These are phyloP conservation scores for Rhagologus leucostigma DNA, from an alignment of 2,113 vertebrate genomes.

Conservation along the genomic window DNA sequence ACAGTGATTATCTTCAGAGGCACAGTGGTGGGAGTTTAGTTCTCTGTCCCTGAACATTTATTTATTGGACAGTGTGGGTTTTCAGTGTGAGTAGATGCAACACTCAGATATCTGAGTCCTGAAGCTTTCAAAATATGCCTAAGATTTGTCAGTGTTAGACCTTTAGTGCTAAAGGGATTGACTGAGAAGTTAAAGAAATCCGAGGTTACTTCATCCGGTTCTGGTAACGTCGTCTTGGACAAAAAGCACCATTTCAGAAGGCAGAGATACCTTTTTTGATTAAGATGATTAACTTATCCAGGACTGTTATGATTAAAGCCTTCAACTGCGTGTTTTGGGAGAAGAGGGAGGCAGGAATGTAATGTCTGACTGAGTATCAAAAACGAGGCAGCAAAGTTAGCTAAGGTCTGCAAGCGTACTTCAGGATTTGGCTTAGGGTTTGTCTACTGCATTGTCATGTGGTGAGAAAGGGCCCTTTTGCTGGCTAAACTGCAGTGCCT, in stretches of 20 bases:
- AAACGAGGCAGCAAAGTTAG: background rate
- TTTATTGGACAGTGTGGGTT: background rate
- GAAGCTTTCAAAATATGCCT: background rate
- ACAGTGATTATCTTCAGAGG: background rate
- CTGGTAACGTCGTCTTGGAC: background rate
- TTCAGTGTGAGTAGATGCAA: background rate
- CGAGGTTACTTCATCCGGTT: background rate
- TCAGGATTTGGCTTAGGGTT: background rate
- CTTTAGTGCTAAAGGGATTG: background rate
- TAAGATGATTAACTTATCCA: background rate
- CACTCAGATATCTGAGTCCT: background rate
- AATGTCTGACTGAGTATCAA: background rate
- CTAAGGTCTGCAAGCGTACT: background rate
- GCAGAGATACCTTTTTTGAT: background rate
- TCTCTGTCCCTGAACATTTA: background rate
- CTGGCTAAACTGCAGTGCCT: background rate
- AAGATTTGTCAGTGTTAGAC: background rate
- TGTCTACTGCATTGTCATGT: background rate
- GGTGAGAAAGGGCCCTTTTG: background rate
- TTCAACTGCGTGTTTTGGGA: background rate
- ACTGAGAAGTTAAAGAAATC: background rate
- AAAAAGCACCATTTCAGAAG: background rate
- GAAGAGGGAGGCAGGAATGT: background rate
- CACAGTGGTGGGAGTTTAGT: background rate
- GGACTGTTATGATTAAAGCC: background rate